A percentile compares a stretch with the other conserved stretches of the same genome.
Conservation (phyloP, 2,113 vertebrate genomes). For the Leptosomus discolor region DNA sequence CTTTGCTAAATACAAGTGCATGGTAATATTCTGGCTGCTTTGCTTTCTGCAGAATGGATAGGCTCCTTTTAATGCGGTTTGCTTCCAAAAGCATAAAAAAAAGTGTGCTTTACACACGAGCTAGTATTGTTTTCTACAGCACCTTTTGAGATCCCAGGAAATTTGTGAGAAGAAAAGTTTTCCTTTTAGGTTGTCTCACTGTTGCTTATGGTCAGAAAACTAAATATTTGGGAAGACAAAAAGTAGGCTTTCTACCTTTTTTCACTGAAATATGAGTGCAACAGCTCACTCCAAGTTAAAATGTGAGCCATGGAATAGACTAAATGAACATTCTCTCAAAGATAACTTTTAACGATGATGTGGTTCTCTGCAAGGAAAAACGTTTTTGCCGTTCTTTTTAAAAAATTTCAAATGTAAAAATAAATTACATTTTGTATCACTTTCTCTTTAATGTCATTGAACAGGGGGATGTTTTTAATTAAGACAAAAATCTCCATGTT, state of each 20-base stretch:
- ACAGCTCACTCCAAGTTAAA: neutral
- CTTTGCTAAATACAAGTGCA: neutral
- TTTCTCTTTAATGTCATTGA: slow-evolving; percentile 3
- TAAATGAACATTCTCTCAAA: neutral
- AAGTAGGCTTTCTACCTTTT: neutral
- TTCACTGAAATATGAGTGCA: neutral
- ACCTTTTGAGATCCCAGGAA: neutral
- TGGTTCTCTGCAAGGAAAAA: neutral
- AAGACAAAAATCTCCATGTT: slow-evolving; percentile 27
- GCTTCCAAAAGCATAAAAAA: neutral
- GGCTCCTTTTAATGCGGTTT: neutral
- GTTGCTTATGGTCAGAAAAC: neutral
- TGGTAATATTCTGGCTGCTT: neutral
- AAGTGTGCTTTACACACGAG: neutral
- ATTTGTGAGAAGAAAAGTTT: neutral
- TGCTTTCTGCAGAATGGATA: neutral
- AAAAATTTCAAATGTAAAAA: neutral
- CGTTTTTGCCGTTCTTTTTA: neutral
- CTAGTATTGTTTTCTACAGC: neutral
- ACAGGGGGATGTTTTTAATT: slow-evolving; percentile 31
- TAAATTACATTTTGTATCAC: neutral
- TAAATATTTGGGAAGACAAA: neutral
- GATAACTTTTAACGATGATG: neutral
- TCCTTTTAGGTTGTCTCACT: neutral
- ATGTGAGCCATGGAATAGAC: neutral